Percentiles rank a stretch among this genome's conserved stretches.
Evolutionary conservation across 2,797 vertebrate genomes (phyloP).

Genomic region (Miichthys miiuy): DNA sequence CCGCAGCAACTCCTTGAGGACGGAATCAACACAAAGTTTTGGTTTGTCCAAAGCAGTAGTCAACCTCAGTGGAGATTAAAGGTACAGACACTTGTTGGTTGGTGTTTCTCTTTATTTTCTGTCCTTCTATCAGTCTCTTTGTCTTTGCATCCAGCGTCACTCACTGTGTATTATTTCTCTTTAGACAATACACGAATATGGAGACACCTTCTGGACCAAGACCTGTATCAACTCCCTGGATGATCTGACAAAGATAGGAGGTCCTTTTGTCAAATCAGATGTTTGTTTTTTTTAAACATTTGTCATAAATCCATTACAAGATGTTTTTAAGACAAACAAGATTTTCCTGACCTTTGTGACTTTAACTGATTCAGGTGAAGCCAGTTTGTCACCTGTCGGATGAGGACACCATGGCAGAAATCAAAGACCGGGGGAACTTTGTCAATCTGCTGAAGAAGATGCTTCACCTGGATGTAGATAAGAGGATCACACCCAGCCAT

Average conservation of each 20-base stretch:
- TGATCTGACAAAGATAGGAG: neutral
- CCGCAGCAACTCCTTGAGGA: neutral
- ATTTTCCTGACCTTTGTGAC: neutral
- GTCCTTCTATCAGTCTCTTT: too few relatives aligned
- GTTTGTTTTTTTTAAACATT: too few relatives aligned
- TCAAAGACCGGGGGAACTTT: neutral
- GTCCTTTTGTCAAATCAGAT: neutral
- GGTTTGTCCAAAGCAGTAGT: neutral
- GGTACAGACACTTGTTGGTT: neutral
- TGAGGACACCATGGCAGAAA: conserved; percentile 12
- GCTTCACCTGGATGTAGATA: conserved; percentile 9
- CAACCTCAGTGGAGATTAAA: conserved; percentile 13
- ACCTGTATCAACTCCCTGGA: conserved; percentile 6
- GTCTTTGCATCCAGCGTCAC: neutral
- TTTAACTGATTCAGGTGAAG: conserved; percentile 12
- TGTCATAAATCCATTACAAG: too few relatives aligned
- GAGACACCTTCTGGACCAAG: accelerated
- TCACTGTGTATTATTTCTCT: neutral
- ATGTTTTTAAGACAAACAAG: neutral
- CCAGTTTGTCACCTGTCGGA: neutral
- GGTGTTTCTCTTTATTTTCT: neutral
- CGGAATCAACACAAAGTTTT: neutral
- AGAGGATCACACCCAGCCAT: conserved; percentile 13
- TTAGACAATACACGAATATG: neutral
- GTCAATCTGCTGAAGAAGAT: conserved; percentile 25